A percentile compares a stretch with the other conserved stretches of the same genome.
phyloP scores from a whole-genome alignment of 2,888 invertebrate genomes.

The Cordilura impudica region DNA sequence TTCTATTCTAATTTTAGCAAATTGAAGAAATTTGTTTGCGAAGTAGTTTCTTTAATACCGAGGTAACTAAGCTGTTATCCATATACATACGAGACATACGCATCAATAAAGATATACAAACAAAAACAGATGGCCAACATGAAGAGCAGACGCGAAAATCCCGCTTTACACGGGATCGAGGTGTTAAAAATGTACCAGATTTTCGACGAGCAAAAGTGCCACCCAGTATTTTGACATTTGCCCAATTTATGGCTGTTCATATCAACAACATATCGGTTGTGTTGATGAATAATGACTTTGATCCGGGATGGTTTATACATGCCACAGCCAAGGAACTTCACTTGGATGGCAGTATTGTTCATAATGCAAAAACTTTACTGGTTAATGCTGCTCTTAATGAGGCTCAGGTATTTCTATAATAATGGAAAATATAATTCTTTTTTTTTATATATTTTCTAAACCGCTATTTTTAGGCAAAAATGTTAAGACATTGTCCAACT shows the following conservation, averaged over 20 bases:
- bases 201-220: slow-evolving; percentile 88
- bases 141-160: slow-evolving; percentile 73
- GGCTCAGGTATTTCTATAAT: slow-evolving; percentile 80
- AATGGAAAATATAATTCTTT: background rate
- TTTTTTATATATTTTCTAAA: background rate
- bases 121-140: slow-evolving; percentile 66
- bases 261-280: slow-evolving; percentile 85
- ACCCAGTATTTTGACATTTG: slow-evolving; percentile 88
- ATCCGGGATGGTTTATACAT: slow-evolving; percentile 85
- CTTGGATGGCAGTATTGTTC: slow-evolving; percentile 84
- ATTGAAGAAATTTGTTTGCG: slow-evolving; percentile 90
- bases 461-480: slow-evolving; percentile 72
- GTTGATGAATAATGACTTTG: slow-evolving; percentile 81
- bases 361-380: slow-evolving; percentile 83
- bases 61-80: slow-evolving; percentile 89
- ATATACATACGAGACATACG: slow-evolving; percentile 89
- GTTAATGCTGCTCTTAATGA: slow-evolving; percentile 86
- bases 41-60: slow-evolving; percentile 92
- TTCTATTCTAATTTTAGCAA: slow-evolving; percentile 80
- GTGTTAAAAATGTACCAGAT: slow-evolving; percentile 80
- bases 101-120: slow-evolving; percentile 86
- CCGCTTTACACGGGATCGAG: slow-evolving; percentile 65
- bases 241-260: slow-evolving; percentile 92
- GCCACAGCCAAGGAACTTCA: slow-evolving; percentile 85
- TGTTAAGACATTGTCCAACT: slow-evolving; percentile 74